phyloP scores from a whole-genome alignment of 2,113 vertebrate genomes.

The Tenebrosternarchus preto region DNA sequence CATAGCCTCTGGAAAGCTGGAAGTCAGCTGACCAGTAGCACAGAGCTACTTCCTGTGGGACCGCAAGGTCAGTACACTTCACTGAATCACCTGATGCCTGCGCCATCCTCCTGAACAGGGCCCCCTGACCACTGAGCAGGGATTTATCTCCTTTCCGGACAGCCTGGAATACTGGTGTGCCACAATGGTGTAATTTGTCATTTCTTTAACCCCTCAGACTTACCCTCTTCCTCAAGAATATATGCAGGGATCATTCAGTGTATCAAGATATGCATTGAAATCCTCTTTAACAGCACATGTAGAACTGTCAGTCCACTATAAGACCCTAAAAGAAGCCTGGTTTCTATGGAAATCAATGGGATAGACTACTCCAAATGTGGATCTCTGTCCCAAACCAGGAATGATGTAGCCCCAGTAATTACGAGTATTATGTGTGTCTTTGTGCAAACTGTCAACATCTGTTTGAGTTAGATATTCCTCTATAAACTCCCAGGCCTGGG shows the following conservation, averaged over 20 bases:
- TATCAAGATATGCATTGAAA: background rate
- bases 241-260: background rate
- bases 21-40: slow-evolving; percentile 19
- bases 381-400: too few species aligned
- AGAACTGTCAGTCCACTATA: background rate
- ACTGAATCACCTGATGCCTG: slow-evolving; percentile 12
- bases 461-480: slow-evolving; percentile 19
- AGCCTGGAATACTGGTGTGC: background rate
- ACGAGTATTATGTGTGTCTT: background rate
- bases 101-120: background rate
- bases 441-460: slow-evolving; percentile 35
- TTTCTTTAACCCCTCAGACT: background rate
- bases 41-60: slow-evolving; percentile 36
- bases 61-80: background rate
- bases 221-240: background rate
- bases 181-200: background rate
- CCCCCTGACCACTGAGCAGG: background rate
- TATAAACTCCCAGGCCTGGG: background rate
- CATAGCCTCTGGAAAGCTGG: slow-evolving; percentile 3
- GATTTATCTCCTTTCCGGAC: background rate
- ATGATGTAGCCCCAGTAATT: background rate
- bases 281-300: background rate
- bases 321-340: background rate
- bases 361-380: too few species aligned
- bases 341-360: background rate